Evolutionary conservation across 2,888 invertebrate genomes (phyloP).

Genomic region (Hymenopus coronatus): DNA sequence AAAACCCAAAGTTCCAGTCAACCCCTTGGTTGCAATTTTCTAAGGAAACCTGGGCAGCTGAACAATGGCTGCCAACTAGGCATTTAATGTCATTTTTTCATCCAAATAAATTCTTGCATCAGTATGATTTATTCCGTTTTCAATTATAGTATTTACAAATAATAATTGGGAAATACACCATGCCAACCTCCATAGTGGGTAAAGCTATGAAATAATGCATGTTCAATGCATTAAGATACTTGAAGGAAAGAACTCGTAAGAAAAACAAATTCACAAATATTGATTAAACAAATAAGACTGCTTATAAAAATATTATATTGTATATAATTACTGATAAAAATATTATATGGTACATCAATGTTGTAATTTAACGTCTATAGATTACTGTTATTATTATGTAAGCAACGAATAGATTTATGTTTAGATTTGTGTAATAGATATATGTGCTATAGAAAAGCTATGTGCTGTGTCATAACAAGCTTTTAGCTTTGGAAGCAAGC

Average conservation of each 20-base stretch:
- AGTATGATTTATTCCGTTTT: background rate
- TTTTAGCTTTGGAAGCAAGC: background rate
- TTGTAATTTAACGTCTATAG: constrained; percentile 16
- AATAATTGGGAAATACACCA: background rate
- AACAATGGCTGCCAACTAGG: no score
- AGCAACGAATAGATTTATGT: constrained; percentile 13
- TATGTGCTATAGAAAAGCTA: background rate
- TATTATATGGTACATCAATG: constrained; percentile 1
- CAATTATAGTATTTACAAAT: background rate
- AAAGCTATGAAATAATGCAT: background rate
- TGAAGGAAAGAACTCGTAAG: background rate
- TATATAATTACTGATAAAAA: background rate
- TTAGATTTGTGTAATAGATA: constrained; percentile 2
- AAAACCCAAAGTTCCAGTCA: no score
- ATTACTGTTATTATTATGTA: background rate
- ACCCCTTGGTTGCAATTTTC: no score
- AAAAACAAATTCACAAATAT: background rate
- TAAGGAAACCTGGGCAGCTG: no score
- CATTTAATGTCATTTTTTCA: no score
- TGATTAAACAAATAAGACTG: constrained; percentile 10
- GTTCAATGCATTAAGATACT: background rate
- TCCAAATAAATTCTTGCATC: no score
- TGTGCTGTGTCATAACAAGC: background rate
- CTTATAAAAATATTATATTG: constrained; percentile 10
- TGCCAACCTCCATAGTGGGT: background rate